Percentiles rank a stretch among this genome's conserved stretches.
These are phyloP conservation scores for Phalloptychus januarius DNA, from an alignment of 2,797 vertebrate species.

Conservation along the genomic window DNA sequence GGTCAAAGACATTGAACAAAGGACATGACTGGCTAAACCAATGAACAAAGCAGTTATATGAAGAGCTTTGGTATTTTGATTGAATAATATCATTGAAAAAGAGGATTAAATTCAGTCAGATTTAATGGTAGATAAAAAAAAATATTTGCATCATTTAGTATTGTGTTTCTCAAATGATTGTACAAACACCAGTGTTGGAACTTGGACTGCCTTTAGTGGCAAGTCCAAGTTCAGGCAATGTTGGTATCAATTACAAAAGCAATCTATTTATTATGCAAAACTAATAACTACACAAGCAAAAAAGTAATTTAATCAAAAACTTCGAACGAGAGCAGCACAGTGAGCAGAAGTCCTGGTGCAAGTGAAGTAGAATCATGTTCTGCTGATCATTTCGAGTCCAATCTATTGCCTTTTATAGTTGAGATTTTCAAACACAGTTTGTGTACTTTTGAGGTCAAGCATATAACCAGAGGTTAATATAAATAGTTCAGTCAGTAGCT, in stretches of 20 bases:
- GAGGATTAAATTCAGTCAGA: neutral
- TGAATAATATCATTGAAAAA: constrained; percentile 4
- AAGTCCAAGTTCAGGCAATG: neutral
- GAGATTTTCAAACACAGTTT: neutral
- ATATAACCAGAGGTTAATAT: neutral
- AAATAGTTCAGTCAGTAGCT: neutral
- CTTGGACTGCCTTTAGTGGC: neutral
- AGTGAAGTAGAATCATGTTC: neutral
- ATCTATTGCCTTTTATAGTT: neutral
- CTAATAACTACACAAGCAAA: neutral
- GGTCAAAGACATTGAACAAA: constrained; percentile 44
- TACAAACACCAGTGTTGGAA: neutral
- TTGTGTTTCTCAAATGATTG: neutral
- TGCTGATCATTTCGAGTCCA: neutral
- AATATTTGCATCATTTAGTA: neutral
- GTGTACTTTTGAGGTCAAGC: neutral
- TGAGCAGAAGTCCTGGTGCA: neutral
- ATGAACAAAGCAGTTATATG: constrained; percentile 8
- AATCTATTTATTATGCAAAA: neutral
- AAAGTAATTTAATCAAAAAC: neutral
- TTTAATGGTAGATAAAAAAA: neutral
- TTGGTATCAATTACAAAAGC: neutral
- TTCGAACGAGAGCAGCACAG: neutral
- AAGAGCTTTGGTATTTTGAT: neutral
- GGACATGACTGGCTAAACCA: constrained; percentile 9